These are phyloP conservation scores for Ochropacha duplaris DNA, from an alignment of 2,888 invertebrate species.

Conservation along the genomic window DNA sequence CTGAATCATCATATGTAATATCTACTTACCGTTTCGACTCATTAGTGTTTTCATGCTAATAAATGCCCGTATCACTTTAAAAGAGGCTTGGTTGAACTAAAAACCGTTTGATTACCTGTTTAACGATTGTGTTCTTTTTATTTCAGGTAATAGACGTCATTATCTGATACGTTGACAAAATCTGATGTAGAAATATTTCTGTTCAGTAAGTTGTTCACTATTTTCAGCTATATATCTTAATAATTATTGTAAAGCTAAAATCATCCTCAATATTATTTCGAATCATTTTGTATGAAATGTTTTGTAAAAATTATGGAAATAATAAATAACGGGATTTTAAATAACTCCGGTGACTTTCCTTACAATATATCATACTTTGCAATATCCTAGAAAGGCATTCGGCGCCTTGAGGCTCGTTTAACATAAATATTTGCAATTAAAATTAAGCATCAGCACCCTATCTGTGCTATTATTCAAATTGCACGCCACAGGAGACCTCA, in stretches of 20 bases:
- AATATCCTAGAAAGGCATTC: slow-evolving; percentile 58
- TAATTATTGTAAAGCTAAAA: neutral
- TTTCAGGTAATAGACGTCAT: slow-evolving; percentile 32
- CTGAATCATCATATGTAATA: neutral
- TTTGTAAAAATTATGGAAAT: slow-evolving; percentile 17
- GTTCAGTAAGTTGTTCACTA: slow-evolving; percentile 21
- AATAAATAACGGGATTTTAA: slow-evolving; percentile 40
- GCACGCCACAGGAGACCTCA: slow-evolving; percentile 80
- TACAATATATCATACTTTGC: slow-evolving; percentile 71
- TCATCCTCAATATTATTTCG: too few species aligned
- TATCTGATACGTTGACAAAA: neutral
- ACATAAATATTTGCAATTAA: slow-evolving; percentile 83
- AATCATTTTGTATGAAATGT: too few species aligned
- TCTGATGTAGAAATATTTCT: too few species aligned
- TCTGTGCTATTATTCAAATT: slow-evolving; percentile 81
- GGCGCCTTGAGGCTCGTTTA: slow-evolving; percentile 63
- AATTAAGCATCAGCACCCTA: slow-evolving; percentile 77
- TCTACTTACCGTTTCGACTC: neutral
- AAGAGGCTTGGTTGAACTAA: neutral
- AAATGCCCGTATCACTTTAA: neutral
- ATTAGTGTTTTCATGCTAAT: neutral
- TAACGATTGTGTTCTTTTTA: slow-evolving; percentile 21
- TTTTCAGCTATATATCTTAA: neutral
- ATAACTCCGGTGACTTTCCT: slow-evolving; percentile 38
- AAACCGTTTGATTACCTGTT: slow-evolving; percentile 11